These are phyloP conservation scores for Actenoides lindsayi DNA, from an alignment of 2,113 vertebrate species.

Conservation along the genomic window DNA sequence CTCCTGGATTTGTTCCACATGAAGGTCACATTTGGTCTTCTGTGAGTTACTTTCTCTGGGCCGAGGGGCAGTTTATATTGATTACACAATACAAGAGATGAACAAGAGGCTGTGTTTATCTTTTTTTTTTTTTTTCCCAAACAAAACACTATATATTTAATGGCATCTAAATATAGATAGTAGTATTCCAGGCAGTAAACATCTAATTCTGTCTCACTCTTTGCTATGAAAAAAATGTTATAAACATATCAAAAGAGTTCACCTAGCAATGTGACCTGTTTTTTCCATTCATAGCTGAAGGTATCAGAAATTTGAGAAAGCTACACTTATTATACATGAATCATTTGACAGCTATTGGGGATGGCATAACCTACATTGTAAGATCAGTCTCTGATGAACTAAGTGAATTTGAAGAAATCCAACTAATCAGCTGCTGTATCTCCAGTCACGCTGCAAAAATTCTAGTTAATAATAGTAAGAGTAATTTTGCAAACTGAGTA, in stretches of 20 bases:
- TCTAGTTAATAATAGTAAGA: constrained; percentile 26
- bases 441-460: constrained; percentile 7
- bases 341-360: constrained; percentile 6
- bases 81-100: not conserved
- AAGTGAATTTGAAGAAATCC: constrained; percentile 50
- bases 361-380: constrained; percentile 36
- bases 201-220: not conserved
- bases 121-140: not conserved
- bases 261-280: not conserved
- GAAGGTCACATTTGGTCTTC: not conserved
- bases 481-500: not conserved
- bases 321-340: constrained; percentile 15
- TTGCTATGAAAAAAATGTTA: not conserved
- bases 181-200: not conserved
- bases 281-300: not conserved
- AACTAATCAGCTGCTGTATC: constrained; percentile 15
- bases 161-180: not conserved
- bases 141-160: not conserved
- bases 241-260: not conserved
- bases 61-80: not conserved
- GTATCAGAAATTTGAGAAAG: constrained; percentile 35
- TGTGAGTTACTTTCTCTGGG: not conserved
- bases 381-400: constrained; percentile 17
- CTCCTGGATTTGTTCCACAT: not conserved
- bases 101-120: not conserved